These are phyloP conservation scores for Drosophila auraria DNA, from an alignment of 1,140 invertebrate species.

Conservation along the genomic window DNA sequence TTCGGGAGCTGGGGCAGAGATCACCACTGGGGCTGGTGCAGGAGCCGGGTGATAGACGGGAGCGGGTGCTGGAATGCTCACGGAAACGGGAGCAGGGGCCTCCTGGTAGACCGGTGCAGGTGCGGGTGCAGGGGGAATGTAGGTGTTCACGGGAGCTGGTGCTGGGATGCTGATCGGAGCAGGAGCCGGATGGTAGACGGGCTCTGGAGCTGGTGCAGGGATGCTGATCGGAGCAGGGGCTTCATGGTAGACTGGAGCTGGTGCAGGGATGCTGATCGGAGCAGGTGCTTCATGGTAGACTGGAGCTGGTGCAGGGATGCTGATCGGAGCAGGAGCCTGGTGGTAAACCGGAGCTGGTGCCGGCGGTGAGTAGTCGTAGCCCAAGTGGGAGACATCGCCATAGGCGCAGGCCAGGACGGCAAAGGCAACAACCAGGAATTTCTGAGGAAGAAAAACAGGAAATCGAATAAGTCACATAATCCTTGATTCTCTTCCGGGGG, in stretches of 20 bases:
- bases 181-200: conserved; percentile 11
- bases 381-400: conserved; percentile 74
- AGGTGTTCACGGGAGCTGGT: conserved; percentile 1
- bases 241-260: not conserved
- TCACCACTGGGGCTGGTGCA: conserved; percentile 34
- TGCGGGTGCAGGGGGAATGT: not conserved
- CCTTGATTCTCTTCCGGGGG: conserved; percentile 13
- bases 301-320: conserved; percentile 29
- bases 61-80: conserved; percentile 29
- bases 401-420: conserved; percentile 75
- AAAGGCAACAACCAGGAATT: conserved; percentile 71
- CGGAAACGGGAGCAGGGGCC: conserved; percentile 29
- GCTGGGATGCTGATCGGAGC: conserved; percentile 32
- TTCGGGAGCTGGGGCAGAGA: conserved; percentile 25
- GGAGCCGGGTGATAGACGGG: conserved; percentile 19
- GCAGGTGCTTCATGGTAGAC: conserved; percentile 19
- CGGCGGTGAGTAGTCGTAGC: conserved; percentile 64
- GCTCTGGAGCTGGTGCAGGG: conserved; percentile 22
- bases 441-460: conserved; percentile 36
- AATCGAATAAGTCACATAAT: conserved; percentile 8
- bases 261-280: conserved; percentile 29
- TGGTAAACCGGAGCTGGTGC: conserved; percentile 39
- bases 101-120: conserved; percentile 31
- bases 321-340: conserved; percentile 26
- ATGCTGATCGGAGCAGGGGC: conserved; percentile 11